These are phyloP conservation scores for Bergia sp. DNA, from an alignment of 92 coral and sea anemone species.

Conservation along the genomic window DNA sequence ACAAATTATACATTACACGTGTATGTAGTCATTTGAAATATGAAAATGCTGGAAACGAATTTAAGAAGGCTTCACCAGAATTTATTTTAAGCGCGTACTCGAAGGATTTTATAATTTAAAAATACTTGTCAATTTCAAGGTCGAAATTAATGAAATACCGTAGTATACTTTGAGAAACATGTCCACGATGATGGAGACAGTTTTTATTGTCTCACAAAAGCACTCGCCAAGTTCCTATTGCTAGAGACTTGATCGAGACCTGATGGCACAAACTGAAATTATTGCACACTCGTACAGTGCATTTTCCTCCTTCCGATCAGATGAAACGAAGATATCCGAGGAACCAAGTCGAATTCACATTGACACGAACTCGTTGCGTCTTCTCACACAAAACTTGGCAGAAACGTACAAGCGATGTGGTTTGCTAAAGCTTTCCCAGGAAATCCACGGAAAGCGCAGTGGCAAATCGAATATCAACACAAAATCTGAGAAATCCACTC, in stretches of 20 bases:
- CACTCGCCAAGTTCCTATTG: conserved; percentile 23
- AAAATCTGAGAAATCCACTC: conserved; percentile 59
- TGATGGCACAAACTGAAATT: conserved; percentile 90
- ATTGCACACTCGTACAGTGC: conserved; percentile 87
- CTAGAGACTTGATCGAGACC: conserved; percentile 13
- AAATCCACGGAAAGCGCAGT: conserved; percentile 67
- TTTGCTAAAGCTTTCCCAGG: conserved; percentile 61
- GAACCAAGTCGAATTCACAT: conserved; percentile 70
- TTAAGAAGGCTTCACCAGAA: conserved; percentile 2
- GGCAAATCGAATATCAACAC: conserved; percentile 75
- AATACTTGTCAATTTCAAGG: conserved; percentile 20
- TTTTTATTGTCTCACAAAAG: conserved; percentile 41
- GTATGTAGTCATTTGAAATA: conserved; percentile 41
- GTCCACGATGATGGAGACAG: conserved; percentile 22
- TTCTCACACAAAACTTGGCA: conserved; percentile 75
- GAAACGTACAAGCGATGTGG: conserved; percentile 83
- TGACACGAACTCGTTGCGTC: conserved; percentile 78
- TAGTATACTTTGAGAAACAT: conserved; percentile 1
- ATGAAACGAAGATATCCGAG: conserved; percentile 2
- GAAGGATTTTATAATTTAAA: conserved; percentile 1
- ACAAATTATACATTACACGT: conserved; percentile 38
- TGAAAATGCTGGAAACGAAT: conserved; percentile 21
- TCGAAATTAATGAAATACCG: neutral
- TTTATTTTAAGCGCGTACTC: conserved; percentile 27
- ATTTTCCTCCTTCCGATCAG: conserved; percentile 67